These are phyloP conservation scores for Rallus limicola DNA, from an alignment of 2,113 vertebrate genomes.

Conservation along the genomic window DNA sequence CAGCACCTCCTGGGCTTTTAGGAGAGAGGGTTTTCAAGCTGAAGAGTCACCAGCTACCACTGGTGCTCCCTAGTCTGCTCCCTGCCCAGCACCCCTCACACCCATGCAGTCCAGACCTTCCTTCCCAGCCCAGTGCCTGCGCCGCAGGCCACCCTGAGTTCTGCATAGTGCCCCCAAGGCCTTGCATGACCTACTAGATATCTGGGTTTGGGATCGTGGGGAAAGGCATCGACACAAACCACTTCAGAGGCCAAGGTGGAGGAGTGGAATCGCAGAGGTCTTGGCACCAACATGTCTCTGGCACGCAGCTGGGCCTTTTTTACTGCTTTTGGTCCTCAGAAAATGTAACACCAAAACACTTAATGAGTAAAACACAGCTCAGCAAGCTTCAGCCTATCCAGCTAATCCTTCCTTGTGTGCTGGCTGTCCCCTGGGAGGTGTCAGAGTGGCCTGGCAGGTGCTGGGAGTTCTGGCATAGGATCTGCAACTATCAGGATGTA, in stretches of 20 bases:
- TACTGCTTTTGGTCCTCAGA: not conserved
- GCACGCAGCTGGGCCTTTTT: not conserved
- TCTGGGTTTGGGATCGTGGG: constrained; percentile 42
- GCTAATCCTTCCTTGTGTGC: not conserved
- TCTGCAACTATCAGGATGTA: not conserved
- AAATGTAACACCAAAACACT: not conserved
- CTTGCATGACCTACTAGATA: not conserved
- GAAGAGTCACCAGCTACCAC: not conserved
- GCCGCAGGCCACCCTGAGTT: not conserved
- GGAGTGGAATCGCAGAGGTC: constrained; percentile 39
- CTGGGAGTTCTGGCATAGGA: not conserved
- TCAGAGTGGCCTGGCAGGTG: not conserved
- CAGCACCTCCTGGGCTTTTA: not conserved
- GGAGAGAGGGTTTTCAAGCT: not conserved
- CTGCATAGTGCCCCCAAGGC: not conserved
- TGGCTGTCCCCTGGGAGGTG: not conserved
- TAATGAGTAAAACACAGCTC: not conserved
- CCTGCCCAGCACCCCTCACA: not conserved
- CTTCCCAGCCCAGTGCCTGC: not conserved
- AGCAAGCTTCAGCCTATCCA: not conserved
- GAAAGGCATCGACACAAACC: constrained; percentile 42
- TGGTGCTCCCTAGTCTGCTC: not conserved
- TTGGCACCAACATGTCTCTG: constrained; percentile 46
- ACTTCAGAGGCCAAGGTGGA: constrained; percentile 63
- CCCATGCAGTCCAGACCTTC: not conserved